Evolutionary conservation across 1,140 invertebrate species (phyloP).

Genomic region (Tetragnatha versicolor): DNA sequence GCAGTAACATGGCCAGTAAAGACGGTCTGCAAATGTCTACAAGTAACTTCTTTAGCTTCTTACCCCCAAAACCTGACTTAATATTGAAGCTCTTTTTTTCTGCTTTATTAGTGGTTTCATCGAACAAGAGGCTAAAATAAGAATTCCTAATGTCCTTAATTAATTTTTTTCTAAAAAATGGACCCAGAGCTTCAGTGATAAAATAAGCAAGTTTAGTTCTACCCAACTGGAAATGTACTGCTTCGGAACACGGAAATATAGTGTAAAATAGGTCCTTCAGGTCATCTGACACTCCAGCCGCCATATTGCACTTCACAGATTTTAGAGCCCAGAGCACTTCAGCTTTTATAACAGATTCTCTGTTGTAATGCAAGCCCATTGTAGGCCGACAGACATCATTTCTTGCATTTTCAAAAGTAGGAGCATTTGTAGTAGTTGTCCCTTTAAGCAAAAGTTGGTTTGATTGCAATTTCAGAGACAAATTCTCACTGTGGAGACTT

Average conservation of each 20-base stretch:
- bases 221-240: constrained; percentile 9
- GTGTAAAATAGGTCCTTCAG: neutral
- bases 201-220: constrained; percentile 33
- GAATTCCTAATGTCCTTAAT: constrained; percentile 9
- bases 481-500: neutral
- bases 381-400: too few species aligned
- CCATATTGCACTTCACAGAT: constrained; percentile 4
- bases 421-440: neutral
- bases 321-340: neutral
- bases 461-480: neutral
- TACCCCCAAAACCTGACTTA: constrained; percentile 30
- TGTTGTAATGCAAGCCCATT: neutral
- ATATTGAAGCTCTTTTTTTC: constrained; percentile 37
- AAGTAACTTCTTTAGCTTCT: constrained; percentile 1
- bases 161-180: constrained; percentile 38
- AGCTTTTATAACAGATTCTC: neutral
- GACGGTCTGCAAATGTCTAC: constrained; percentile 18
- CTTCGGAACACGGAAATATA: constrained; percentile 23
- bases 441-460: neutral
- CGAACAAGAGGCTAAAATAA: constrained; percentile 19
- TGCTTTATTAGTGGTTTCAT: constrained; percentile 47
- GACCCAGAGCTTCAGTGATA: constrained; percentile 22
- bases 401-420: neutral
- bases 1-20: constrained; percentile 39
- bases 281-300: neutral